These are phyloP conservation scores for Anthoptus insignis DNA, from an alignment of 2,888 invertebrate species.

Conservation along the genomic window DNA sequence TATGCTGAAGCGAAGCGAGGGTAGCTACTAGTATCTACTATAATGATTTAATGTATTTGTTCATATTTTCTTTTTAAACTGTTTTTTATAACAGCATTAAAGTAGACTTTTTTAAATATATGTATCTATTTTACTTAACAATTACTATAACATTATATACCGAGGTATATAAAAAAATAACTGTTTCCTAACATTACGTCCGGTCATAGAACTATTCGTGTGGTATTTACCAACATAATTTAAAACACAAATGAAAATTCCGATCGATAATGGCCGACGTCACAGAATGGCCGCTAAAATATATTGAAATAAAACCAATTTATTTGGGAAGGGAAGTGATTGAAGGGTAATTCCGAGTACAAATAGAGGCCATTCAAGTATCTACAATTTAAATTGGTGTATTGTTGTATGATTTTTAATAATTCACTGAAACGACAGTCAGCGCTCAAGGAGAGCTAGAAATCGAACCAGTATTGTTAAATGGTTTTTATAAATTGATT, in stretches of 20 bases:
- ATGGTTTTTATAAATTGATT: neutral
- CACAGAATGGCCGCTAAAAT: slow-evolving; percentile 13
- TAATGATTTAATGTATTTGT: no score
- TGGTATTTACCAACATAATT: neutral
- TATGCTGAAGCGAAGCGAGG: no score
- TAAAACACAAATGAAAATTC: slow-evolving; percentile 7
- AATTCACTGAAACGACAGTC: neutral
- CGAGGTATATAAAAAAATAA: no score
- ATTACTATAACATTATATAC: no score
- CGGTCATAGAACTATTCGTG: neutral
- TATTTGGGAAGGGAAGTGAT: slow-evolving; percentile 6
- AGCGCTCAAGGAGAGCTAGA: neutral
- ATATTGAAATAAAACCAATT: slow-evolving; percentile 8
- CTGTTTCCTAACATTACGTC: neutral
- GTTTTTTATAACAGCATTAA: no score
- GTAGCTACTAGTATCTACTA: no score
- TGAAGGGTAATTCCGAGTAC: slow-evolving; percentile 17
- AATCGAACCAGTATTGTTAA: neutral
- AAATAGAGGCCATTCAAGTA: slow-evolving; percentile 6
- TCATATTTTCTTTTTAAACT: no score
- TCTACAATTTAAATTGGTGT: slow-evolving; percentile 8
- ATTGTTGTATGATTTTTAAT: slow-evolving; percentile 8
- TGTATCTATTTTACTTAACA: no score
- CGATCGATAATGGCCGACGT: neutral
- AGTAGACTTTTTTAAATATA: no score